phyloP scores from a whole-genome alignment of 2,888 invertebrate species.

The Plebejus anna region DNA sequence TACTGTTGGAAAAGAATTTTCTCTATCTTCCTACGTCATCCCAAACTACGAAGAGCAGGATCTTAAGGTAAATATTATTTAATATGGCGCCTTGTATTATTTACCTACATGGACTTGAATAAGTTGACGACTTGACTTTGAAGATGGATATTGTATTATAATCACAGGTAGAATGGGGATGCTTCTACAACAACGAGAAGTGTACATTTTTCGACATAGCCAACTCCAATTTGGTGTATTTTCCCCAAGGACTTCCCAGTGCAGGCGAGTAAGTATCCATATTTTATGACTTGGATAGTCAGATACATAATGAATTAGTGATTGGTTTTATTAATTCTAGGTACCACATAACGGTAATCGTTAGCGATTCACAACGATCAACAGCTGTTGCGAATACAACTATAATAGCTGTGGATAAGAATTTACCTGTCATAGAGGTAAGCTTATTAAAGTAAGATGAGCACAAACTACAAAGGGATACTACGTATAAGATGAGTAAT shows the following conservation, averaged over 20 bases:
- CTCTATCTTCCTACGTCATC: background rate
- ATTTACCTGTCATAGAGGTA: constrained; percentile 27
- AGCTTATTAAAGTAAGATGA: background rate
- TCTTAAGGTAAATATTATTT: background rate
- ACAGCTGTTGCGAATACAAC: constrained; percentile 23
- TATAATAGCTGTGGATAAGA: background rate
- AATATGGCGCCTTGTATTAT: too few species aligned
- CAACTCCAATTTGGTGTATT: background rate
- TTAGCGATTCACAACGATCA: background rate
- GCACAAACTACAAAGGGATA: too few species aligned
- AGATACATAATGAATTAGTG: too few species aligned
- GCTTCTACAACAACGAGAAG: constrained; percentile 39
- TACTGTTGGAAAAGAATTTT: background rate
- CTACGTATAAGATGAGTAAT: too few species aligned
- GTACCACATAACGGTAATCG: background rate
- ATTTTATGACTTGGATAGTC: too few species aligned
- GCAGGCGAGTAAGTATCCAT: constrained; percentile 27
- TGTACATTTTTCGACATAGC: constrained; percentile 40
- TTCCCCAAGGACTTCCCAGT: constrained; percentile 8
- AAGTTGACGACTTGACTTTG: too few species aligned
- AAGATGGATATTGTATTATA: too few species aligned
- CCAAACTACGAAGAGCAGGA: background rate
- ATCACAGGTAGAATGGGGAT: constrained; percentile 45
- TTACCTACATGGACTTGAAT: too few species aligned
- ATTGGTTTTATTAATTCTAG: too few species aligned